A percentile compares a stretch with the other conserved stretches of the same genome.
Conservation (phyloP, 2,113 vertebrate genomes). For the Carollia perspicillata region DNA sequence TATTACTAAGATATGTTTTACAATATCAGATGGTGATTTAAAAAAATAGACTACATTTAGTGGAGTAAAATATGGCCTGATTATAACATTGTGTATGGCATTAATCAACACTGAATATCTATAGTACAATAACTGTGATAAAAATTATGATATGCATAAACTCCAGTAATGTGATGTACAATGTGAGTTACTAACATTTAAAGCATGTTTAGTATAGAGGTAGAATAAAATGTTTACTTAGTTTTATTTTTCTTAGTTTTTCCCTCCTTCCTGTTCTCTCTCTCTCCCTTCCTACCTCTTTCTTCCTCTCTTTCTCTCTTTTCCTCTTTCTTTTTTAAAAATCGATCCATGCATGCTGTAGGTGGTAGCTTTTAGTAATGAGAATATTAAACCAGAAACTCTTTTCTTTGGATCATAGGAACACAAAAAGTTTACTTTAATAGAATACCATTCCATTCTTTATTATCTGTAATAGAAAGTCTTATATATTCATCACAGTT, state of each 20-base stretch:
- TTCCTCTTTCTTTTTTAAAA: background rate
- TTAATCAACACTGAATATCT: background rate
- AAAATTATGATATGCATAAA: background rate
- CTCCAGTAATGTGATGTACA: background rate
- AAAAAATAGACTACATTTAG: background rate
- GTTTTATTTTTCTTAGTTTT: background rate
- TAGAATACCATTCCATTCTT: background rate
- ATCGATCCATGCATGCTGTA: background rate
- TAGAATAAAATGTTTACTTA: background rate
- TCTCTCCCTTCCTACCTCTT: background rate
- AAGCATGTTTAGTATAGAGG: background rate
- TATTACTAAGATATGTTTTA: background rate
- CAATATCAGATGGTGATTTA: background rate
- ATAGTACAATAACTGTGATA: background rate
- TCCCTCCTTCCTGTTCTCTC: background rate
- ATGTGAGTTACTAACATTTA: background rate
- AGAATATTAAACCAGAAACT: background rate
- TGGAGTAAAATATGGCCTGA: background rate
- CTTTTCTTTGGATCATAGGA: background rate
- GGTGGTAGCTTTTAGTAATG: background rate
- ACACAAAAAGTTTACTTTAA: background rate
- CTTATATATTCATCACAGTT: background rate
- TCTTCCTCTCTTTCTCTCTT: rapidly evolving
- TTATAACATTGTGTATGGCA: background rate
- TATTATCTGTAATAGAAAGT: background rate